Conservation (phyloP, 2,113 vertebrate genomes). For the Eurypyga helias region DNA sequence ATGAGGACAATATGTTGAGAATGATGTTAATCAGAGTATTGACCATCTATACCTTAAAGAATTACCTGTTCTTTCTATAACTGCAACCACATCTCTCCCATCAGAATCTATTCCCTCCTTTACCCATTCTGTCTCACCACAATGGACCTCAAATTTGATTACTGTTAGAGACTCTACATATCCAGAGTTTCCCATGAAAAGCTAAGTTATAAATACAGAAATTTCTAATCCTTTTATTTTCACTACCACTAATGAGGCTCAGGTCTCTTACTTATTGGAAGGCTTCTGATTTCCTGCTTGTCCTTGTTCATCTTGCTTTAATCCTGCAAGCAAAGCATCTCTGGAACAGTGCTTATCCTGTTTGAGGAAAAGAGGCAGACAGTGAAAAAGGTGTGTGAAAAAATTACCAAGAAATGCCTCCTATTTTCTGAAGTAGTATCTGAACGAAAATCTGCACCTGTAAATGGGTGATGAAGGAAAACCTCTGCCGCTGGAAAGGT, state of each 20-base stretch:
- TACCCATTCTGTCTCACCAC: background rate
- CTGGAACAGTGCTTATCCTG: slow-evolving; percentile 99
- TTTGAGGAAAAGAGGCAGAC: background rate
- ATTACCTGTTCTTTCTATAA: background rate
- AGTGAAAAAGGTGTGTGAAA: background rate
- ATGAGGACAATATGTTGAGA: background rate
- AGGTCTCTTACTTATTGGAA: slow-evolving; percentile 86
- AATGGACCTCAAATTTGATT: background rate
- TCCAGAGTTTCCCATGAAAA: background rate
- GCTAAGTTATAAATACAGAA: background rate
- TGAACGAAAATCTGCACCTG: slow-evolving; percentile 80
- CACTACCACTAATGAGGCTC: background rate
- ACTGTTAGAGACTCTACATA: background rate
- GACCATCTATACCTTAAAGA: background rate
- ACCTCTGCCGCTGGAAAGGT: slow-evolving; percentile 94
- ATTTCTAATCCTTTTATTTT: background rate
- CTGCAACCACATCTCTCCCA: background rate
- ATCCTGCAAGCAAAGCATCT: slow-evolving; percentile 93
- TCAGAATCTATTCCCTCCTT: background rate
- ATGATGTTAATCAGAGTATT: background rate
- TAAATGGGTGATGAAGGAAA: slow-evolving; percentile 98
- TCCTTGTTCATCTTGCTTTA: slow-evolving; percentile 93
- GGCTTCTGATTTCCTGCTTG: slow-evolving; percentile 91
- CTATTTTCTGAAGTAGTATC: background rate
- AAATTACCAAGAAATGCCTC: background rate